Evolutionary conservation across 2,797 vertebrate species (phyloP).

Genomic region (Scyliorhinus canicula): DNA sequence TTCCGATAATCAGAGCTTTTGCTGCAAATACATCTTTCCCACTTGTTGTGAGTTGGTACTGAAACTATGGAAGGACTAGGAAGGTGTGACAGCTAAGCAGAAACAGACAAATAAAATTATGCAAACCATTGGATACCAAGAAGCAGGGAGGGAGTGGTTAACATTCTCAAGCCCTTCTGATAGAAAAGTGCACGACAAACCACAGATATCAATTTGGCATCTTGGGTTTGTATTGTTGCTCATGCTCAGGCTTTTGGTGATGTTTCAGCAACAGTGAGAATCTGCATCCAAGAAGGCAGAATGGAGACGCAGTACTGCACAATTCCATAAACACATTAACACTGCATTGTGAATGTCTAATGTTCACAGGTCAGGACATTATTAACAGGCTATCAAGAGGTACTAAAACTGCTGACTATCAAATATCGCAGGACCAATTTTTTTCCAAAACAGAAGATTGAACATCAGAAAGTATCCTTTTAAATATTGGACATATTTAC

Average conservation of each 20-base stretch:
- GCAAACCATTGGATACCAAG: background rate
- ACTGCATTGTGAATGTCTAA: background rate
- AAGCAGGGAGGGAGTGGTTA: too few relatives aligned
- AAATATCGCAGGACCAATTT: background rate
- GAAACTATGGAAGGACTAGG: background rate
- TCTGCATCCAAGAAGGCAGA: background rate
- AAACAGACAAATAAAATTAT: background rate
- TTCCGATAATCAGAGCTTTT: background rate
- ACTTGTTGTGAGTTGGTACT: background rate
- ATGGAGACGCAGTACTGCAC: background rate
- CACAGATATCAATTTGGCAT: background rate
- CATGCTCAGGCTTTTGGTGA: background rate
- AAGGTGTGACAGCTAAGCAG: background rate
- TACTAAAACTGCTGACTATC: background rate
- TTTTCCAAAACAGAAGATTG: background rate
- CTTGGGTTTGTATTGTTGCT: background rate
- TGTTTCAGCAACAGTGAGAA: background rate
- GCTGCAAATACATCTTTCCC: background rate
- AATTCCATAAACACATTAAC: background rate
- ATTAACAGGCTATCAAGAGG: background rate
- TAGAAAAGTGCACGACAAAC: background rate
- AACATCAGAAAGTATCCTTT: background rate
- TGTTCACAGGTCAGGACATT: background rate
- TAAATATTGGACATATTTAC: background rate
- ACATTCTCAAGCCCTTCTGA: background rate